Evolutionary conservation across 92 coral and sea anemone species (phyloP).

Genomic region (Phenganax subtilis): DNA sequence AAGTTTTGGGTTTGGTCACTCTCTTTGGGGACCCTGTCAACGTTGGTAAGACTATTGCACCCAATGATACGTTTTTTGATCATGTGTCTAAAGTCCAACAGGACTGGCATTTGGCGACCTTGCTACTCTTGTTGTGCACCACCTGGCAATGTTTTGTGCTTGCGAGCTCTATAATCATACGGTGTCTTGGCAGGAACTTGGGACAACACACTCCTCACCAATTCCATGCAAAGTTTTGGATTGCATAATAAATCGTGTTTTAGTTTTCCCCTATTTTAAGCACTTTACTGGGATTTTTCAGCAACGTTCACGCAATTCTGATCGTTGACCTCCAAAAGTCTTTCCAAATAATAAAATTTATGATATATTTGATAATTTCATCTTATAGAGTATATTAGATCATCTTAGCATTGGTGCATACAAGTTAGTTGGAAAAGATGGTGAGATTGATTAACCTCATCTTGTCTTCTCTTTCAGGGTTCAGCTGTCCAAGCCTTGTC

Average conservation of each 20-base stretch:
- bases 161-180: neutral
- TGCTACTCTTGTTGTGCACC: neutral
- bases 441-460: neutral
- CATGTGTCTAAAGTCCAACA: neutral
- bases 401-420: neutral
- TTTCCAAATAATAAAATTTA: neutral
- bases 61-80: neutral
- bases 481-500: neutral
- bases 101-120: neutral
- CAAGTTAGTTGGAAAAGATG: neutral
- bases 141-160: neutral
- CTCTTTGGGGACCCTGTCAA: neutral
- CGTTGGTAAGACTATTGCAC: neutral
- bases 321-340: slow-evolving; percentile 19
- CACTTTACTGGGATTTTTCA: neutral
- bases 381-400: neutral
- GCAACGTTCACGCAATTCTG: neutral
- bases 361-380: neutral
- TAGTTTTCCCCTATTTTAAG: neutral
- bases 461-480: neutral
- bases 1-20: neutral
- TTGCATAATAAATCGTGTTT: neutral
- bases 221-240: neutral
- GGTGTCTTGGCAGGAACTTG: neutral
- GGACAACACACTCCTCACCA: neutral